Base-by-base conservation (phyloP, 2,888 invertebrate species). In the Ditula angustiorana region DNA sequence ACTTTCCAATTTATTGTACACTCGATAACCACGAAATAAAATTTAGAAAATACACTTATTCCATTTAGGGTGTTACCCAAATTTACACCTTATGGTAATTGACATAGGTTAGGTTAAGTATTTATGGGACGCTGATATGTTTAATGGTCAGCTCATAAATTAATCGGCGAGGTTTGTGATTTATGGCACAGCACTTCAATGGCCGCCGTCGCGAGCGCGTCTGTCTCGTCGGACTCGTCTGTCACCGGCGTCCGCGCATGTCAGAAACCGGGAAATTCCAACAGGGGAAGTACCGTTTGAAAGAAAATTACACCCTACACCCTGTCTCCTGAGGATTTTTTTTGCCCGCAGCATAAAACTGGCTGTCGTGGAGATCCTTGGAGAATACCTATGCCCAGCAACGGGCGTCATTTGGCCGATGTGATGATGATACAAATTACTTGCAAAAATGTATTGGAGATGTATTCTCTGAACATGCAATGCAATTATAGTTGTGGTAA, bases 1-100 rank as follows among this genome's bases (percentile, higher is more conserved):
- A 82, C 86, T 87, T 86, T 87, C 82, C 79, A 80, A 85, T 85
- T 85, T 80, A 85, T 78, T 78, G 78, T 81, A 75, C 73, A 69
- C 74, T 67, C 79, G 82, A 85, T 84, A 86, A 84, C 72, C 67
- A 78, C 75, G 74, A 73, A 78, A 79, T 81, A 79, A 82, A 83
- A 78, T 74, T 76, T 75, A 69, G 71, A 70, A 69, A 67, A 71
- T 66, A 59, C 66, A 61, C 13, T 5, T 5, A n/a, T 49, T 66
- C 19, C 7, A 57, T 60, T n/a, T 52, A 35, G 44, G 47, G 37
- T 28, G 58, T 28, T 57, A 67, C 21, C 16, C 62, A 16, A 81
- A 55, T 73, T 60, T 76, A 46, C 67, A 70, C 77, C 67, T 74
- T 82, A 78, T 56, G 5, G 0, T 10, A 11, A 8, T 4, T 0